Conservation (phyloP, 2,797 vertebrate genomes). For the Ptychobarbus kaznakovi region DNA sequence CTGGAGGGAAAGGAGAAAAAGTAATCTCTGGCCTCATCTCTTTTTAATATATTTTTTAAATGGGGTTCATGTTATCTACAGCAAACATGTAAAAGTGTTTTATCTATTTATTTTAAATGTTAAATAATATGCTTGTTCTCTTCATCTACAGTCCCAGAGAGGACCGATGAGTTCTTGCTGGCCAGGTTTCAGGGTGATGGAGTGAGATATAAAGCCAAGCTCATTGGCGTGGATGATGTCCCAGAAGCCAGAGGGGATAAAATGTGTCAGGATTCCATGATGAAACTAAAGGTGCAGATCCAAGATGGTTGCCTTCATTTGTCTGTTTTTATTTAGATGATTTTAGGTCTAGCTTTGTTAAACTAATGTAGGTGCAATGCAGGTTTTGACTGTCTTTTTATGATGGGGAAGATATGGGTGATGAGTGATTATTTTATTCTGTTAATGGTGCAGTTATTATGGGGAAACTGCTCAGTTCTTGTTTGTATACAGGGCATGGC, state of each 20-base stretch:
- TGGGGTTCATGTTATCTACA: neutral
- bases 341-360: neutral
- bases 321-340: neutral
- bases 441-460: neutral
- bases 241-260: conserved; percentile 94
- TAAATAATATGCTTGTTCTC: neutral
- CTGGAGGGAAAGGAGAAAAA: conserved; percentile 93
- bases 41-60: neutral
- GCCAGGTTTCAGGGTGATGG: conserved; percentile 94
- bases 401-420: neutral
- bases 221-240: conserved; percentile 95
- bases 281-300: conserved; percentile 93
- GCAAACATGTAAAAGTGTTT: neutral
- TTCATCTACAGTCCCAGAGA: conserved; percentile 82
- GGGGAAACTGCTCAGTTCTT: neutral
- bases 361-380: no score
- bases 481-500: conserved; percentile 86
- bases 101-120: neutral
- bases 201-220: conserved; percentile 94
- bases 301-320: neutral
- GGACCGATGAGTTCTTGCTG: conserved; percentile 92
- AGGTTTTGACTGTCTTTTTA: no score
- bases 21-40: conserved; percentile 65
- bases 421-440: neutral
- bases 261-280: conserved; percentile 99